A percentile compares a stretch with the other conserved stretches of the same genome.
Conservation (phyloP, 2,797 vertebrate species). For the Phaenicophaeus curvirostris region DNA sequence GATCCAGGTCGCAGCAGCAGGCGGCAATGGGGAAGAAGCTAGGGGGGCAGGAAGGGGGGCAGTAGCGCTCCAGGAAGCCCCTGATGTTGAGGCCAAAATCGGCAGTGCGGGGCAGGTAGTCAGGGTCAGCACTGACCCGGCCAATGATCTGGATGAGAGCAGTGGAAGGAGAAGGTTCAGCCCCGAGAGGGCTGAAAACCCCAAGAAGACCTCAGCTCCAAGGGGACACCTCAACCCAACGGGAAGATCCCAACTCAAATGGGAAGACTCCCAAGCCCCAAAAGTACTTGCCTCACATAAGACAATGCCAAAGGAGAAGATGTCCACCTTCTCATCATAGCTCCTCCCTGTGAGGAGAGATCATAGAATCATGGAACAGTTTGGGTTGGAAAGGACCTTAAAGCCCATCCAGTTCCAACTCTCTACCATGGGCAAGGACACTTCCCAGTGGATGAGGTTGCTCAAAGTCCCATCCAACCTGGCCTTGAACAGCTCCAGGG, state of each 20-base stretch:
- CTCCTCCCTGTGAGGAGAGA: slow-evolving; percentile 84
- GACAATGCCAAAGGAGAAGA: slow-evolving; percentile 99
- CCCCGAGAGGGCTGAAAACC: neutral
- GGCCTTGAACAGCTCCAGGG: no score
- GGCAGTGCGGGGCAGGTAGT: slow-evolving; percentile 92
- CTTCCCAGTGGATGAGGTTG: no score
- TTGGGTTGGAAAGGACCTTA: no score
- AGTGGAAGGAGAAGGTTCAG: rapidly evolving
- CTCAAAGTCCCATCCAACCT: no score
- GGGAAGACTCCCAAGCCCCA: no score
- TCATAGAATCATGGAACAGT: no score
- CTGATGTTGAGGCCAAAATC: slow-evolving; percentile 94
- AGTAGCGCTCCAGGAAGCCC: slow-evolving; percentile 94
- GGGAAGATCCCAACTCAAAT: no score
- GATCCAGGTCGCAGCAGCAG: slow-evolving; percentile 93
- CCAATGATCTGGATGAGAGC: slow-evolving; percentile 87
- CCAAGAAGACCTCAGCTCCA: neutral
- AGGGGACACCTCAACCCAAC: neutral
- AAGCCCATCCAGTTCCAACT: no score
- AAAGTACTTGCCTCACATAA: slow-evolving; percentile 89
- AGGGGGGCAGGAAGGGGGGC: slow-evolving; percentile 85
- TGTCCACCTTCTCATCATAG: slow-evolving; percentile 96
- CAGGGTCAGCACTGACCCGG: slow-evolving; percentile 94
- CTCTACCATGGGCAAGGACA: no score
- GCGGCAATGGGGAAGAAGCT: slow-evolving; percentile 94